These are phyloP conservation scores for Pseudomyrmex dendroicus DNA, from an alignment of 1,140 invertebrate species.

Conservation along the genomic window DNA sequence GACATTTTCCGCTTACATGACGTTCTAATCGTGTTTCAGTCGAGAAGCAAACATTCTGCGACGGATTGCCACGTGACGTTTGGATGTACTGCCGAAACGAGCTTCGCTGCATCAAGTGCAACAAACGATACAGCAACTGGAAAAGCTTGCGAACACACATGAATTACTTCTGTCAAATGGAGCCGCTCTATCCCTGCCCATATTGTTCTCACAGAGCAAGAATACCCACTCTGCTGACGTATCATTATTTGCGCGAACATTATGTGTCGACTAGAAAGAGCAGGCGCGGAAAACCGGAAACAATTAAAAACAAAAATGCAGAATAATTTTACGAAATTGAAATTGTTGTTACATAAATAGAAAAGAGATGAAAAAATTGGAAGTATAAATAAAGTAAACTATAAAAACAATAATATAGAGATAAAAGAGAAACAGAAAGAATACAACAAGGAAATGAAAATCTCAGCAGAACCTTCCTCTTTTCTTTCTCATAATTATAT, in stretches of 20 bases:
- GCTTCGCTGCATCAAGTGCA: constrained; percentile 77
- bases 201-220: constrained; percentile 80
- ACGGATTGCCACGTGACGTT: constrained; percentile 73
- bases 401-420: no score
- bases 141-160: constrained; percentile 82
- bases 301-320: no score
- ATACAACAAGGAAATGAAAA: no score
- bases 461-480: no score
- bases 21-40: constrained; percentile 66
- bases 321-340: no score
- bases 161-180: constrained; percentile 85
- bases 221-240: constrained; percentile 77
- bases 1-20: constrained; percentile 33
- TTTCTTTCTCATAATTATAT: no score
- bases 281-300: no score
- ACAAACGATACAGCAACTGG: constrained; percentile 79
- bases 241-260: constrained; percentile 62
- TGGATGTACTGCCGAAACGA: constrained; percentile 76
- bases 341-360: no score
- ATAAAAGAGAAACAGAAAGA: no score
- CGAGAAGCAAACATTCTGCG: constrained; percentile 73
- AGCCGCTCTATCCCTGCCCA: constrained; percentile 83
- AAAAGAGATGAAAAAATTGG: no score
- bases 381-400: no score
- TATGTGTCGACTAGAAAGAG: no score